Evolutionary conservation across 2,888 invertebrate genomes (phyloP).

Genomic region (Zootermopsis nevadensis): DNA sequence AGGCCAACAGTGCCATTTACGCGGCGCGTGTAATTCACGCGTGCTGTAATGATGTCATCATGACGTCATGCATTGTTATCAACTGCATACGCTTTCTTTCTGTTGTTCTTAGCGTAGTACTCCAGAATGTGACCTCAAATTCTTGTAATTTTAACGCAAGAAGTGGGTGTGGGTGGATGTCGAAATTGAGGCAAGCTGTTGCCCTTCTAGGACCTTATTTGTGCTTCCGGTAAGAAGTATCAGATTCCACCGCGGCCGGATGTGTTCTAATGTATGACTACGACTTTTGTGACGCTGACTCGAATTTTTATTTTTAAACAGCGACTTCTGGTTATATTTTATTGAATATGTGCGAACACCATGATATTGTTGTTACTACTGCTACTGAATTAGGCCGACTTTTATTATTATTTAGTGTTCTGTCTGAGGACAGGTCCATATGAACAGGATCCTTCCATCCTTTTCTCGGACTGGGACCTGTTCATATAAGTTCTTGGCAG

Average conservation of each 20-base stretch:
- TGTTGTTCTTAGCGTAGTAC: not conserved
- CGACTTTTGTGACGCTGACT: too few species aligned
- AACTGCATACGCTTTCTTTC: not conserved
- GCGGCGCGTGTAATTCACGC: slow-evolving; percentile 1
- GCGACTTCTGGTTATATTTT: too few species aligned
- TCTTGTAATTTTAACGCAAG: not conserved
- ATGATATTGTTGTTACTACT: too few species aligned
- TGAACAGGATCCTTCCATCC: too few species aligned
- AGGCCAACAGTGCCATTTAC: not conserved
- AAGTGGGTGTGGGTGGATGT: not conserved
- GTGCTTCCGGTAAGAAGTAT: not conserved
- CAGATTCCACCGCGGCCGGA: not conserved
- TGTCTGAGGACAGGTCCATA: too few species aligned
- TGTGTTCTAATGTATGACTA: not conserved
- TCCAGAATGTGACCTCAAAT: not conserved
- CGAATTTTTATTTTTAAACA: too few species aligned
- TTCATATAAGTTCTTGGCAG: too few species aligned
- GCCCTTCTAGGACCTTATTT: not conserved
- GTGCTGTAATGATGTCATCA: not conserved
- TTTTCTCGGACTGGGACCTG: too few species aligned
- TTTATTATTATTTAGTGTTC: too few species aligned
- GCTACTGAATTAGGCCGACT: too few species aligned
- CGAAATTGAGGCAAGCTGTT: not conserved
- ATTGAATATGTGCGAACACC: too few species aligned
- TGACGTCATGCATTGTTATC: not conserved